Percentiles rank a stretch among this genome's conserved stretches.
These are phyloP conservation scores for Xylophagus ater DNA, from an alignment of 2,888 invertebrate species.

Conservation along the genomic window DNA sequence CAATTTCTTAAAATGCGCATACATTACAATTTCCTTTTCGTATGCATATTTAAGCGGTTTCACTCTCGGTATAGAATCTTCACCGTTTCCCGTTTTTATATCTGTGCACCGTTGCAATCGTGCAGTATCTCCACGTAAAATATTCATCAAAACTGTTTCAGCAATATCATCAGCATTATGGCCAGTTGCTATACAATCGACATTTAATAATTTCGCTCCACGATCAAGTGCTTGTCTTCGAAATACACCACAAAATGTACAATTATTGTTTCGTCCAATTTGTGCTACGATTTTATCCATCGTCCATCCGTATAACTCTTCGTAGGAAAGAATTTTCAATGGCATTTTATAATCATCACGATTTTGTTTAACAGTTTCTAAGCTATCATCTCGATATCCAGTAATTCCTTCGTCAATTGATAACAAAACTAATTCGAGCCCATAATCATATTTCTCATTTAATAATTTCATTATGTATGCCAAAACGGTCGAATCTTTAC, in stretches of 20 bases:
- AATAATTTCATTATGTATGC: slow-evolving; percentile 86
- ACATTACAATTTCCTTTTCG: slow-evolving; percentile 99
- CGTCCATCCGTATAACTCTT: slow-evolving; percentile 98
- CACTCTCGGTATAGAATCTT: slow-evolving; percentile 78
- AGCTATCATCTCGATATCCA: slow-evolving; percentile 88
- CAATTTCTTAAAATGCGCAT: slow-evolving; percentile 91
- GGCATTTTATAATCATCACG: slow-evolving; percentile 87
- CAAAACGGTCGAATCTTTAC: slow-evolving; percentile 95
- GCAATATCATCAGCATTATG: slow-evolving; percentile 98
- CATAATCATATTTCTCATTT: slow-evolving; percentile 84
- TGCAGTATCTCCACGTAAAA: slow-evolving; percentile 92
- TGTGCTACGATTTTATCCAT: slow-evolving; percentile 95
- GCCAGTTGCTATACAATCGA: slow-evolving; percentile 91
- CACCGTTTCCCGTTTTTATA: slow-evolving; percentile 57
- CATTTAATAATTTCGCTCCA: slow-evolving; percentile 78
- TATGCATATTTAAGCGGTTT: slow-evolving; percentile 96
- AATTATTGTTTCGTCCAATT: slow-evolving; percentile 84
- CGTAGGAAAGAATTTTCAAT: slow-evolving; percentile 89
- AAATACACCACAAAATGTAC: slow-evolving; percentile 93
- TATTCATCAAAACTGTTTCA: slow-evolving; percentile 96
- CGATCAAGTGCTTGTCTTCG: slow-evolving; percentile 91
- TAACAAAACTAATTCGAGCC: slow-evolving; percentile 74
- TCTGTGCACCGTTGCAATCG: slow-evolving; percentile 84
- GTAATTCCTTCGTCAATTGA: slow-evolving; percentile 99
- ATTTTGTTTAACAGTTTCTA: slow-evolving; percentile 92